Evolutionary conservation across 2,113 vertebrate genomes (phyloP).

Genomic region (Phocoena sinus): DNA sequence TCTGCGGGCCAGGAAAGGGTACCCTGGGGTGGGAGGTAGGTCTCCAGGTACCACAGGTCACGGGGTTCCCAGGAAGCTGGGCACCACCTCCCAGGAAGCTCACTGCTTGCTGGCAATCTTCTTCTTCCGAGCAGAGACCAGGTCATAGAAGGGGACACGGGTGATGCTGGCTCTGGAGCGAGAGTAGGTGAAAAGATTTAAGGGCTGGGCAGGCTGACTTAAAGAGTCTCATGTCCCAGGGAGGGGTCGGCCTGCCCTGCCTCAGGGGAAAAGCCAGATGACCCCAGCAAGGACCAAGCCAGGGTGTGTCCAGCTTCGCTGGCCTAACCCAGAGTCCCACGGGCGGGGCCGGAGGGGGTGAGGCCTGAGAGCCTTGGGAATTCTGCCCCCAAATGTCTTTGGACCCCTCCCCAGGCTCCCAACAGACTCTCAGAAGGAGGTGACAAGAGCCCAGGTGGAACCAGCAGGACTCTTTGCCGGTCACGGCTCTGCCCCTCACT

Average conservation of each 20-base stretch:
- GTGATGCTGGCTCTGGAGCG: constrained; percentile 92
- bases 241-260: accelerated
- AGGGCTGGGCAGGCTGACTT: not conserved
- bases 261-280: too few species aligned
- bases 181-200: not conserved
- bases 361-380: not conserved
- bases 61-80: not conserved
- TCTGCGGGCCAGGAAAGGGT: not conserved
- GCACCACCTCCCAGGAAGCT: not conserved
- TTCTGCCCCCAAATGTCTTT: not conserved
- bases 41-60: not conserved
- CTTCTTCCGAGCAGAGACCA: constrained; percentile 92
- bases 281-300: not conserved
- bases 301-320: accelerated
- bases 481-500: not conserved
- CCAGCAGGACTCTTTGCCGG: not conserved
- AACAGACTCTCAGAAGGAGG: not conserved
- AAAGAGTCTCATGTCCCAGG: not conserved
- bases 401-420: not conserved
- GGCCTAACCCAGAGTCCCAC: accelerated
- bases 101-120: constrained; percentile 89
- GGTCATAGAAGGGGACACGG: constrained; percentile 94
- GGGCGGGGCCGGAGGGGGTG: not conserved
- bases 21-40: not conserved
- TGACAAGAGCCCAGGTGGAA: not conserved